Evolutionary conservation across 2,888 invertebrate species (phyloP).

Genomic region (Drosophila formosana): DNA sequence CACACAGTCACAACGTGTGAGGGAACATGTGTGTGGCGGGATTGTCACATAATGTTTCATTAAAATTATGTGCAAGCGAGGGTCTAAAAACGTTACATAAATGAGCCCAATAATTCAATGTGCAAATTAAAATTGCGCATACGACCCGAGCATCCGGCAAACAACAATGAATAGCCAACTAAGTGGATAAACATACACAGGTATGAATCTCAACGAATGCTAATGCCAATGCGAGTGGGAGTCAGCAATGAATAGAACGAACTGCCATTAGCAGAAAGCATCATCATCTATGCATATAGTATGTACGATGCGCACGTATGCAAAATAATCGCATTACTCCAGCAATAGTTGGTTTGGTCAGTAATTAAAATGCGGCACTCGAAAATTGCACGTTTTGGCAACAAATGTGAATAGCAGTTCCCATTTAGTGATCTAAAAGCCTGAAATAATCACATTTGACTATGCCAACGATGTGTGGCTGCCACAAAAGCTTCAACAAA

Average conservation of each 20-base stretch:
- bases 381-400: constrained; percentile 26
- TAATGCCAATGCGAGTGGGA: background rate
- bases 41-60: constrained; percentile 75
- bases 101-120: constrained; percentile 70
- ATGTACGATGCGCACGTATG: constrained; percentile 5
- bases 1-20: constrained; percentile 19
- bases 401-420: constrained; percentile 19
- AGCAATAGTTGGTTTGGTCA: constrained; percentile 62
- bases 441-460: constrained; percentile 58
- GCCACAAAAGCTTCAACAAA: constrained; percentile 13
- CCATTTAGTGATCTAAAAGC: constrained; percentile 49
- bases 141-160: constrained; percentile 42
- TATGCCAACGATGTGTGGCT: constrained; percentile 21
- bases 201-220: background rate
- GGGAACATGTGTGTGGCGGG: constrained; percentile 8
- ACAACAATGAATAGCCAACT: constrained; percentile 31
- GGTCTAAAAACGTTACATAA: constrained; percentile 64
- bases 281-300: background rate
- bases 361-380: constrained; percentile 65
- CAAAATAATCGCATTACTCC: constrained; percentile 72
- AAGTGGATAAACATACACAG: constrained; percentile 4
- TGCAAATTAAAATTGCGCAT: constrained; percentile 70
- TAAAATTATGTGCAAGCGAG: constrained; percentile 57
- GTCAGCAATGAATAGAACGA: background rate
- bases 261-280: constrained; percentile 20